Evolutionary conservation across 2,797 vertebrate genomes (phyloP).

Genomic region (Nannoperca australis): DNA sequence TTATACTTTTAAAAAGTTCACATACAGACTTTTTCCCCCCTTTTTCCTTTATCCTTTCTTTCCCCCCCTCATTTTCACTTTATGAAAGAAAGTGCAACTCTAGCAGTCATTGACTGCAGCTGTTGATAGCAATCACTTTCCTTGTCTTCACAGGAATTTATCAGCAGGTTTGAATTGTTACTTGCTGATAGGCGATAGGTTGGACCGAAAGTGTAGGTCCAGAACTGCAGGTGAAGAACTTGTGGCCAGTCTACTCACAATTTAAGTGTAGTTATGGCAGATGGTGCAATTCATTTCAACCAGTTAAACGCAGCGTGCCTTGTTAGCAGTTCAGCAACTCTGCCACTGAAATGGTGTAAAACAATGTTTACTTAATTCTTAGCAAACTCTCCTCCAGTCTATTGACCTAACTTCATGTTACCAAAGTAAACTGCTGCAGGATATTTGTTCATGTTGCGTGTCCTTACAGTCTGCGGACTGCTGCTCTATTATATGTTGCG

Average conservation of each 20-base stretch:
- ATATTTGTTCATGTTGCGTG: slow-evolving; percentile 14
- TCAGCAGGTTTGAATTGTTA: not conserved
- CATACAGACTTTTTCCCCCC: not conserved
- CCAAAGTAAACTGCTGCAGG: slow-evolving; percentile 29
- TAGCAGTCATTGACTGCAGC: no score
- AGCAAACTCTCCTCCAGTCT: not conserved
- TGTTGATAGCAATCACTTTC: not conserved
- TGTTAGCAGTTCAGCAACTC: not conserved
- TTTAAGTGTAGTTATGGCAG: not conserved
- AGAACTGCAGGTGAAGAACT: not conserved
- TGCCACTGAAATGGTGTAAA: not conserved
- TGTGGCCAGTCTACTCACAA: not conserved
- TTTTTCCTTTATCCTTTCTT: not conserved
- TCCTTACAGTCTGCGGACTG: not conserved
- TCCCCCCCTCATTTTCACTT: not conserved
- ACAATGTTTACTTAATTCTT: not conserved
- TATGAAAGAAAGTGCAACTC: not conserved
- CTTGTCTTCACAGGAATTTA: not conserved
- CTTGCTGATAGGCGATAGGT: not conserved
- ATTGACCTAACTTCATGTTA: not conserved
- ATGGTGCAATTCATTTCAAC: not conserved
- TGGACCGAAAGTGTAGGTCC: not conserved
- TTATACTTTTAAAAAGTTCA: not conserved
- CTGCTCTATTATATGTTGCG: not conserved
- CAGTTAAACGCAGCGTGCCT: not conserved